These are phyloP conservation scores for Psilopsiagon aurifrons DNA, from an alignment of 2,113 vertebrate genomes.

Conservation along the genomic window DNA sequence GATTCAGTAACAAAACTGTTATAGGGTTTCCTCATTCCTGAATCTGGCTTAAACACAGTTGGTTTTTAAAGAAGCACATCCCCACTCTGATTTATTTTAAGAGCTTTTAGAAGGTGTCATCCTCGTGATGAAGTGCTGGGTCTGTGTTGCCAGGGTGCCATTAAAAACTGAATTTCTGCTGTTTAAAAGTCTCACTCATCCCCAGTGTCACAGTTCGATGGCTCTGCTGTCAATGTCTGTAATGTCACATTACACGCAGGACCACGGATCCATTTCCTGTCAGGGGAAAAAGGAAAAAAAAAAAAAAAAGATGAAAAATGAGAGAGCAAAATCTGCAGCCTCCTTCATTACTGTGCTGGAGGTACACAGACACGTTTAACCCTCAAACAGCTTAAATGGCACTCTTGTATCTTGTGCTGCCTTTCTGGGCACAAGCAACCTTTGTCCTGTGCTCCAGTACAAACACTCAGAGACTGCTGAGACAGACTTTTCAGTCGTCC, in stretches of 20 bases:
- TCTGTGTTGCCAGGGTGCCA: conserved; percentile 54
- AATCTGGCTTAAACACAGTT: conserved; percentile 12
- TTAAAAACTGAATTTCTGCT: conserved; percentile 60
- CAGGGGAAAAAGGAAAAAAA: neutral
- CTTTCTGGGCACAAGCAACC: neutral
- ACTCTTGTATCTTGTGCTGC: neutral
- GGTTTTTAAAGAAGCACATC: neutral
- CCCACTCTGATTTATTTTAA: conserved; percentile 56
- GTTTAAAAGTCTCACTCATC: conserved; percentile 58
- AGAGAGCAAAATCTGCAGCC: neutral
- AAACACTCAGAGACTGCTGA: neutral
- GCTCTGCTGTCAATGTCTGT: neutral
- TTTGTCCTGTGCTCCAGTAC: neutral
- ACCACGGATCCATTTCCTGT: conserved; percentile 51
- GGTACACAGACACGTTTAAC: neutral
- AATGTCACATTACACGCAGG: conserved; percentile 32
- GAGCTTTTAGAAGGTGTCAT: conserved; percentile 62
- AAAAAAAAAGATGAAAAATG: neutral
- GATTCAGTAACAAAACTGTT: neutral
- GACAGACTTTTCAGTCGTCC: neutral
- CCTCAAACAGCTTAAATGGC: neutral
- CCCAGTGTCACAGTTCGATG: conserved; percentile 58
- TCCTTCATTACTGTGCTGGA: neutral
- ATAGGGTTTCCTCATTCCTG: neutral
- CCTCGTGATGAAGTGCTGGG: conserved; percentile 58